Evolutionary conservation across 2,888 invertebrate species (phyloP).

Genomic region (Bedellia somnulentella): DNA sequence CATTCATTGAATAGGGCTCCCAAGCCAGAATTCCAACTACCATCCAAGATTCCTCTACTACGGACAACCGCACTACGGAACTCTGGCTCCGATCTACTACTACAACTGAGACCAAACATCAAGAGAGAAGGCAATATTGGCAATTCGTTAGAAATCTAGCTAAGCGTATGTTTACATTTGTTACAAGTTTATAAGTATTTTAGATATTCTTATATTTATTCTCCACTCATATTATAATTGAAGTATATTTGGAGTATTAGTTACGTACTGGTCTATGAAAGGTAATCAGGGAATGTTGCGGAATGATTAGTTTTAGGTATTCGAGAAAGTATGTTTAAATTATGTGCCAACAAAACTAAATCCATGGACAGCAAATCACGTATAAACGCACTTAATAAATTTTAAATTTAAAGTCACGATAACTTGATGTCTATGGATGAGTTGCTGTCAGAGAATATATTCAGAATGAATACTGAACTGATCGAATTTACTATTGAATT

Average conservation of each 20-base stretch:
- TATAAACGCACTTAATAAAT: neutral
- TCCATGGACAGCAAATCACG: constrained; percentile 1
- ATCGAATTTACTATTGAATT: constrained; percentile 60
- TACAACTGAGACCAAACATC: constrained; percentile 38
- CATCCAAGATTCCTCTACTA: constrained; percentile 14
- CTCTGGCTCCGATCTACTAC: constrained; percentile 44
- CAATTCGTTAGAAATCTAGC: constrained; percentile 31
- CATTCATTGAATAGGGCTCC: constrained; percentile 72
- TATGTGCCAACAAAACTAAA: constrained; percentile 4
- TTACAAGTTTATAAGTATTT: constrained; percentile 66
- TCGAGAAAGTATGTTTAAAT: neutral
- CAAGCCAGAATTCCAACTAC: constrained; percentile 26
- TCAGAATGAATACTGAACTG: constrained; percentile 34
- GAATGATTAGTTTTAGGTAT: neutral
- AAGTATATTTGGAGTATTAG: constrained; percentile 13
- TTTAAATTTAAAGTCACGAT: neutral
- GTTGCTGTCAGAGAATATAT: constrained; percentile 20
- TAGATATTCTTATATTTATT: constrained; percentile 72
- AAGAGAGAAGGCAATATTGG: constrained; percentile 31
- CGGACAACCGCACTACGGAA: constrained; percentile 30
- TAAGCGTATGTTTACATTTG: constrained; percentile 59
- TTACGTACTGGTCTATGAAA: neutral
- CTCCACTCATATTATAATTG: constrained; percentile 54
- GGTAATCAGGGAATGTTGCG: constrained; percentile 2
- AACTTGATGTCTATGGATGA: constrained; percentile 1